Conservation (phyloP, 2,797 vertebrate species). For the Sciurus carolinensis region DNA sequence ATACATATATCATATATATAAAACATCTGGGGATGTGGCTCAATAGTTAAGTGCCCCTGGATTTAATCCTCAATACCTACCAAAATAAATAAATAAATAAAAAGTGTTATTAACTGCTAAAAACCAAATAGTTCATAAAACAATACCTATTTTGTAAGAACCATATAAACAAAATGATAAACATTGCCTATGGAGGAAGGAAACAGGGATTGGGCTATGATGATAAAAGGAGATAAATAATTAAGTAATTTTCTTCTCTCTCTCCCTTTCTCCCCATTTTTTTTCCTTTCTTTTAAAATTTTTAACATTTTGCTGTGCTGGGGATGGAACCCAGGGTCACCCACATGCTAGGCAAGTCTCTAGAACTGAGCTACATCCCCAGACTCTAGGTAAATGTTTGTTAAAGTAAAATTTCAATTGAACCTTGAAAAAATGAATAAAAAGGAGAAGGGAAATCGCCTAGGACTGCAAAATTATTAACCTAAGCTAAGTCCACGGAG, state of each 20-base stretch:
- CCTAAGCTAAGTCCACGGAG: background rate
- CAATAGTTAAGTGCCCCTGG: too few species aligned
- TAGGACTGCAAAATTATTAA: background rate
- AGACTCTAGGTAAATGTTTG: background rate
- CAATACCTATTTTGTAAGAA: constrained; percentile 58
- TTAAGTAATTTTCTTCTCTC: too few species aligned
- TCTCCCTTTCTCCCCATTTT: too few species aligned
- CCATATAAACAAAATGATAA: background rate
- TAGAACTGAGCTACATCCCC: background rate
- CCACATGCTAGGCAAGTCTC: background rate
- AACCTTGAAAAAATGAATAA: constrained; percentile 13
- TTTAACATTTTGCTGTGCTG: background rate
- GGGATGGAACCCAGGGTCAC: background rate
- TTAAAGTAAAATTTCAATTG: background rate
- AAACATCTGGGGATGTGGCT: too few species aligned
- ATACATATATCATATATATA: too few species aligned
- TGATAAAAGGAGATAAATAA: background rate
- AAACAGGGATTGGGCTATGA: background rate
- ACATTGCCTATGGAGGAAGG: background rate
- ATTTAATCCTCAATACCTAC: too few species aligned
- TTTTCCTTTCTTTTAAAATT: background rate
- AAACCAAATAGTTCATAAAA: background rate
- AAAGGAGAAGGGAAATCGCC: background rate
- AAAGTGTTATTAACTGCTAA: background rate
- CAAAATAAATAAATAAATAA: too few species aligned